Conservation (phyloP, 2,888 invertebrate genomes). For the Coenonympha glycerion region DNA sequence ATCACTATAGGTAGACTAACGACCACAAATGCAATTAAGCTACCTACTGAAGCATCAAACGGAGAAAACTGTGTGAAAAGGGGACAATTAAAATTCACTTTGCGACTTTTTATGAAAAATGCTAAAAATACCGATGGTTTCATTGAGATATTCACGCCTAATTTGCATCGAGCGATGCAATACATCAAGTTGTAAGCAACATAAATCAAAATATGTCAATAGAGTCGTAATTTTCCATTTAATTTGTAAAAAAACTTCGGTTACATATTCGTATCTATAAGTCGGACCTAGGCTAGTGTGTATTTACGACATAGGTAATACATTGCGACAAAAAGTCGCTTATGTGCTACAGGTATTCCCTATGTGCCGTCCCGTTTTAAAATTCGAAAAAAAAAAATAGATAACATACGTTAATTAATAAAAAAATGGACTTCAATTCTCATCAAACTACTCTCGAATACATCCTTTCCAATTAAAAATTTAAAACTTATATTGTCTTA, state of each 20-base stretch:
- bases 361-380: neutral
- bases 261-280: too few species aligned
- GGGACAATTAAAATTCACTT: neutral
- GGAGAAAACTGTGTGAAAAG: conserved; percentile 1
- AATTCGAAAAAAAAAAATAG: neutral
- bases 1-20: too few species aligned
- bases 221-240: neutral
- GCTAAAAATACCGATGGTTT: neutral
- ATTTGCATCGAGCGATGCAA: neutral
- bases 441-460: too few species aligned
- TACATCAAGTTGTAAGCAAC: neutral
- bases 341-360: too few species aligned
- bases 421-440: too few species aligned
- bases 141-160: conserved; percentile 5
- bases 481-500: too few species aligned
- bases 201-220: conserved; percentile 2
- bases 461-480: too few species aligned
- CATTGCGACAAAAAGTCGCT: neutral
- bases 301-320: neutral
- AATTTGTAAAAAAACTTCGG: neutral
- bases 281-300: neutral
- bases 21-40: too few species aligned
- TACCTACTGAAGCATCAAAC: neutral
- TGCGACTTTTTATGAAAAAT: neutral
- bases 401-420: too few species aligned